phyloP scores from a whole-genome alignment of 2,888 invertebrate genomes.

The Spisula subtruncata region DNA sequence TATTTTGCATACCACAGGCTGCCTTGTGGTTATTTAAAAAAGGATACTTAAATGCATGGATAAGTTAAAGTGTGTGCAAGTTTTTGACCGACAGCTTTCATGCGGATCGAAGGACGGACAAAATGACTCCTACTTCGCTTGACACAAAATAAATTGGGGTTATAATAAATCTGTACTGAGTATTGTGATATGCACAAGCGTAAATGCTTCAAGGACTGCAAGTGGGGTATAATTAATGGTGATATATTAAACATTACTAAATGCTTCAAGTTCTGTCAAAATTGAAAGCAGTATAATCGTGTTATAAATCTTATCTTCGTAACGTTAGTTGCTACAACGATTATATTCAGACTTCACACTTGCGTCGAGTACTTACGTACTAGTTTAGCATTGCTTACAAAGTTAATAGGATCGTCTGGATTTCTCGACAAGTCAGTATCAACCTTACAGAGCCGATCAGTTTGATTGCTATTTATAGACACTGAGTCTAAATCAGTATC shows the following conservation, averaged over 20 bases:
- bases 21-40: too few relatives aligned
- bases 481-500: neutral
- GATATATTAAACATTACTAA: too few relatives aligned
- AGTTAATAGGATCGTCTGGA: conserved; percentile 33
- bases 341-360: conserved; percentile 35
- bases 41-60: too few relatives aligned
- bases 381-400: conserved; percentile 33
- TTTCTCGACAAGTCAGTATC: neutral
- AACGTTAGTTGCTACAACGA: accelerated
- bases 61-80: too few relatives aligned
- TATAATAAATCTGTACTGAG: too few relatives aligned
- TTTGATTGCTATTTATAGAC: conserved; percentile 24
- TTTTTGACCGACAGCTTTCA: too few relatives aligned
- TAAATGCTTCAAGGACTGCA: too few relatives aligned
- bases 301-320: neutral
- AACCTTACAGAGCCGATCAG: neutral
- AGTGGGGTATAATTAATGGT: too few relatives aligned
- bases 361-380: conserved; percentile 51
- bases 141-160: too few relatives aligned
- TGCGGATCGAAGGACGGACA: too few relatives aligned
- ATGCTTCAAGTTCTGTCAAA: neutral
- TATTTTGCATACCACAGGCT: too few relatives aligned
- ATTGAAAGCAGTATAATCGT: neutral
- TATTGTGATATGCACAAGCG: too few relatives aligned
- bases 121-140: neutral